Conservation (phyloP, 1,140 invertebrate species). For the Nasonia giraulti region DNA sequence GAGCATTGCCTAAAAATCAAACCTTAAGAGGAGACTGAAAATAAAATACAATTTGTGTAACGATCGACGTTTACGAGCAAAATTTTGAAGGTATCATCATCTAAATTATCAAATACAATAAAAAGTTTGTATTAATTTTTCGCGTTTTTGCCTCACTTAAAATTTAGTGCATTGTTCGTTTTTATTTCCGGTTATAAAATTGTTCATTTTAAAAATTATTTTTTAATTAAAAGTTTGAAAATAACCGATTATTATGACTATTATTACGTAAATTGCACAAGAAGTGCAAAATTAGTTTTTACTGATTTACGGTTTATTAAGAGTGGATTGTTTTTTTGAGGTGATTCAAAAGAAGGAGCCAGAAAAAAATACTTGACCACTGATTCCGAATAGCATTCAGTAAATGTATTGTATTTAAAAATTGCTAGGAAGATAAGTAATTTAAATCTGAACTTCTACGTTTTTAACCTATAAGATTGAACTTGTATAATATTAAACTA, state of each 20-base stretch:
- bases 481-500: background rate
- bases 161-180: background rate
- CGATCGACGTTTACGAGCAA: constrained; percentile 51
- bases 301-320: background rate
- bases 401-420: background rate
- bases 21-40: constrained; percentile 58
- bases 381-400: background rate
- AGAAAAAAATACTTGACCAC: background rate
- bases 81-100: constrained; percentile 21
- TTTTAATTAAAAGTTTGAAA: background rate
- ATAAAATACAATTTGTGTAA: constrained; percentile 54
- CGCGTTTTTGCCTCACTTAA: background rate
- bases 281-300: background rate
- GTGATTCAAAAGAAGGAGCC: background rate
- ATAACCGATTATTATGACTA: background rate
- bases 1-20: constrained; percentile 60
- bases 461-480: background rate
- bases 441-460: no score
- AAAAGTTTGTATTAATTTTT: background rate
- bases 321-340: background rate
- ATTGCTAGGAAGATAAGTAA: no score
- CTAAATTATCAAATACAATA: background rate
- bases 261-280: background rate
- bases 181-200: background rate
- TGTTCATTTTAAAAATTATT: background rate